Evolutionary conservation across 2,113 vertebrate species (phyloP), one percentile per base, ranked within the genome.

Genomic region (Nerophis ophidion): DNA sequence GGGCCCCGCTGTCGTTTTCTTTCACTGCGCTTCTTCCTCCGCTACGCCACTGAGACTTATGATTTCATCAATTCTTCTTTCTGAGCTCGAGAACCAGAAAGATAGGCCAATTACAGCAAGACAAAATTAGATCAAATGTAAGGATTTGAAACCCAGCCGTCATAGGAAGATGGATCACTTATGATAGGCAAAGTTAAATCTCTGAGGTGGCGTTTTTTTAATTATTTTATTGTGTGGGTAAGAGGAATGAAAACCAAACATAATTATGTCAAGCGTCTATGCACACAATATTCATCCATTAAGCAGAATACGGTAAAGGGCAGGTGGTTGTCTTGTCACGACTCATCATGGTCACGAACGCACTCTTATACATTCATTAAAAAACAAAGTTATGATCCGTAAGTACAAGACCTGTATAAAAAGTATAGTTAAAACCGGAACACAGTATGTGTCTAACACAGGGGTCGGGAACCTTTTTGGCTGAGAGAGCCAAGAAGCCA

Each of bases 51-150:
- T 33, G 68, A 75, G 77, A 65, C 68, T 73, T 57, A 53, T 65
- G 80, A 77, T 84, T 81, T 80, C 84, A 85, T 84, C 77, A 81
- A 76, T 81, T 85, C 69, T 51, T 42, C 61, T 66, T 75, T 67
- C 71, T 62, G 54, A 69, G 74, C 40, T 66, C 26, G 71, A 80
- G 63, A 82, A 80, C 81, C 16, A 65, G 60, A 72, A 73, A 81
- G 70, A 83, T 85, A 84, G 70, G 71, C 65, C 76, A 74, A 81
- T 84, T 82, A 82, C 71, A 68, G 70, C 57, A 63, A 60, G 62
- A 70, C 74, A 82, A 82, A 82, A 86, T 79, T 75, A 71, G 70
- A 81, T 77, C 77, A 72, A 74, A 44, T 60, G 7, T 62, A 66
- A 80, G 63, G 65, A 71, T 78, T 73, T 78, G 70, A 80, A 76